Conservation (phyloP, 2,888 invertebrate genomes). For the Syrista parreyssii region DNA sequence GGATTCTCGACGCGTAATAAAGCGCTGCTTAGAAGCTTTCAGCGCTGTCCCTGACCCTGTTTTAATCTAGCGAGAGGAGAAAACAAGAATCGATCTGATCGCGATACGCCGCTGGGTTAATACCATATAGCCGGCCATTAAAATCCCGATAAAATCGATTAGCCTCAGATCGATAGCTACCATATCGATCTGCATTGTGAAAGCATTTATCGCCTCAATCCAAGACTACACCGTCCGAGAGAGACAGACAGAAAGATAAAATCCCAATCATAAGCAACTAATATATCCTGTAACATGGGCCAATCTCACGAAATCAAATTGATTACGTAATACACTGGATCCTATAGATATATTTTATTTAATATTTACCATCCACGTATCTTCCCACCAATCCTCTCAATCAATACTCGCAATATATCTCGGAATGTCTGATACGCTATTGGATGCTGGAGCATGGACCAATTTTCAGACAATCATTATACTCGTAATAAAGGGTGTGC, state of each 20-base stretch:
- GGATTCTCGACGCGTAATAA: background rate
- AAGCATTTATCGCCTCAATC: background rate
- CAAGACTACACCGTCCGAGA: background rate
- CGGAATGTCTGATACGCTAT: background rate
- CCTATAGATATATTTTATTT: background rate
- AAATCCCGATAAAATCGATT: background rate
- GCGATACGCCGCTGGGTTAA: background rate
- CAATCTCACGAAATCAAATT: background rate
- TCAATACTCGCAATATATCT: background rate
- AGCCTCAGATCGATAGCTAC: background rate
- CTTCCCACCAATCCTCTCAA: background rate
- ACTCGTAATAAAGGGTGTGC: background rate
- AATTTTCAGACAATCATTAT: background rate
- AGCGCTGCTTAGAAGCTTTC: conserved; percentile 4
- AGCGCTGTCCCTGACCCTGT: conserved; percentile 2
- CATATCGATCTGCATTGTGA: background rate
- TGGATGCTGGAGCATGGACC: background rate
- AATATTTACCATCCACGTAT: background rate
- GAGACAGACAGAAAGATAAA: background rate
- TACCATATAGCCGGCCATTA: background rate
- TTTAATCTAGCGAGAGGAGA: background rate
- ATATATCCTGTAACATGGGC: background rate
- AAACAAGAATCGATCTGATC: background rate
- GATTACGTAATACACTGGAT: background rate
- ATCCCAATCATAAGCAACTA: background rate